Conservation (phyloP, 2,113 vertebrate genomes). For the Danionella cerebrum region DNA sequence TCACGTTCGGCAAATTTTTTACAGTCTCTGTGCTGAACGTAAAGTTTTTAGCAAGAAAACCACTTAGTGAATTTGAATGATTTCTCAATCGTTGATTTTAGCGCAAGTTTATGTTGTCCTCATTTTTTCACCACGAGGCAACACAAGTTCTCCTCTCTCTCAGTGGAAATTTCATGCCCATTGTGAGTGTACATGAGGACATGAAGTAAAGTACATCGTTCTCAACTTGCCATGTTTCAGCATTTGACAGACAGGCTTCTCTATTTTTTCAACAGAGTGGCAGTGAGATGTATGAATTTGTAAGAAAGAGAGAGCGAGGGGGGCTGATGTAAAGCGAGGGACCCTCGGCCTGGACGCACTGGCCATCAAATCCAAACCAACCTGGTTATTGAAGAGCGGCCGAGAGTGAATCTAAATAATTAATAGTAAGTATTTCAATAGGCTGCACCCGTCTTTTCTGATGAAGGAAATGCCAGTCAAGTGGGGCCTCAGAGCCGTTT, state of each 20-base stretch:
- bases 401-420: constrained; percentile 57
- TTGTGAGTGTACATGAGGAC: neutral
- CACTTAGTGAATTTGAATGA: too few species aligned
- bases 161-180: neutral
- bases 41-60: too few species aligned
- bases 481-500: constrained; percentile 36
- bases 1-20: too few species aligned
- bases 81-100: too few species aligned
- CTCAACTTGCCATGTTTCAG: constrained; percentile 16
- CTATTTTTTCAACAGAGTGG: neutral
- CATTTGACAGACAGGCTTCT: neutral
- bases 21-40: too few species aligned
- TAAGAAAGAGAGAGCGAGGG: neutral
- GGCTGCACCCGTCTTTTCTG: constrained; percentile 61
- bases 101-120: too few species aligned
- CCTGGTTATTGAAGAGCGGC: constrained; percentile 32
- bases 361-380: constrained; percentile 28
- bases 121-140: neutral
- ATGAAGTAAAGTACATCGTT: constrained; percentile 9
- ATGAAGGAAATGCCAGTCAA: constrained; percentile 60
- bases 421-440: constrained; percentile 68
- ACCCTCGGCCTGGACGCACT: constrained; percentile 20
- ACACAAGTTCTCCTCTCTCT: neutral
- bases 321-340: neutral
- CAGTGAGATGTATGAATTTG: neutral